Conservation (phyloP, 2,113 vertebrate species). For the Turdus rufiventris region DNA sequence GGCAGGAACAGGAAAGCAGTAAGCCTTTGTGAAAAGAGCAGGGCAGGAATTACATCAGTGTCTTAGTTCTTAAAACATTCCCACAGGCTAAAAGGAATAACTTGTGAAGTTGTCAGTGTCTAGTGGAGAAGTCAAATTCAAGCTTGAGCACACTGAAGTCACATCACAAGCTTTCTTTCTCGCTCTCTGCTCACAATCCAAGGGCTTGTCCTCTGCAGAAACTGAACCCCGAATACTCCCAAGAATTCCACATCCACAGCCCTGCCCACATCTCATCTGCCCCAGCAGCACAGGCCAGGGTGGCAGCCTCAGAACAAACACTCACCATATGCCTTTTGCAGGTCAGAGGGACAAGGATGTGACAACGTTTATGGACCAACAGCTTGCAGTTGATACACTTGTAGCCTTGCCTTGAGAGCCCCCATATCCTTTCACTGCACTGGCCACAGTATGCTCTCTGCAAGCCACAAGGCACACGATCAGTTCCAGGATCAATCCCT, state of each 20-base stretch:
- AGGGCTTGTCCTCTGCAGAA: not conserved
- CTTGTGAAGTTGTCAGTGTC: not conserved
- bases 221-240: not conserved
- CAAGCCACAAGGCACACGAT: not conserved
- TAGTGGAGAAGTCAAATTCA: not conserved
- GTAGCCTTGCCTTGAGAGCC: slow-evolving; percentile 94
- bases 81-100: not conserved
- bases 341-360: slow-evolving; percentile 90
- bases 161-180: not conserved
- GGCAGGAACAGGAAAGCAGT: not conserved
- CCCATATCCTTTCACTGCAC: slow-evolving; percentile 99
- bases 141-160: not conserved
- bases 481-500: not conserved
- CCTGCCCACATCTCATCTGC: accelerated
- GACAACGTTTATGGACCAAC: slow-evolving; percentile 98
- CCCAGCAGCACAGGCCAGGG: not conserved
- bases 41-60: not conserved
- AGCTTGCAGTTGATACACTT: slow-evolving; percentile 98
- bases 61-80: not conserved
- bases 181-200: not conserved
- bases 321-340: slow-evolving; percentile 99
- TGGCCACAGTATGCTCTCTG: slow-evolving; percentile 95
- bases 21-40: not conserved
- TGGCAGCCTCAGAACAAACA: accelerated
- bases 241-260: accelerated